Conservation (phyloP, 2,888 invertebrate genomes). For the Chorisops tibialis region DNA sequence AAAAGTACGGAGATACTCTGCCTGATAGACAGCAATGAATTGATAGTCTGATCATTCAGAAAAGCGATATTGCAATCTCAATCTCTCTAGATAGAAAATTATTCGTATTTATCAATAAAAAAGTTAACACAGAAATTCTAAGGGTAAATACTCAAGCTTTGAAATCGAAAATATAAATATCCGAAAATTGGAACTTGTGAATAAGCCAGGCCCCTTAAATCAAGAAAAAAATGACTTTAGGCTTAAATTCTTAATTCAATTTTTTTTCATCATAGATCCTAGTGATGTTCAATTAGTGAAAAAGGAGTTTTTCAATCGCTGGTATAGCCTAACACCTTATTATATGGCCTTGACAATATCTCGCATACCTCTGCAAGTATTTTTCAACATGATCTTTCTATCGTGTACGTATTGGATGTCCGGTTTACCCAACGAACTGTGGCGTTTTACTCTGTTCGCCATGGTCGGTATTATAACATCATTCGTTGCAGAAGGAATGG, state of each 20-base stretch:
- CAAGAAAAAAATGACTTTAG: background rate
- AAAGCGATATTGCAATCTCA: no score
- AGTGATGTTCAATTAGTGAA: conserved; percentile 66
- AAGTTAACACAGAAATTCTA: no score
- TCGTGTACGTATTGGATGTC: conserved; percentile 63
- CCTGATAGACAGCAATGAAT: no score
- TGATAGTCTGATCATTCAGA: no score
- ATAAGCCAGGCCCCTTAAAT: background rate
- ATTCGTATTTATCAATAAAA: no score
- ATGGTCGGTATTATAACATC: conserved; percentile 66
- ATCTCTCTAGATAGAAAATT: no score
- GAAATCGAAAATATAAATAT: no score
- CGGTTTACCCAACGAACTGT: conserved; percentile 64
- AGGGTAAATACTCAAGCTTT: no score
- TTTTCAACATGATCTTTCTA: conserved; percentile 60
- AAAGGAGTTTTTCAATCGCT: conserved; percentile 67
- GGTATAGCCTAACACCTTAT: conserved; percentile 65
- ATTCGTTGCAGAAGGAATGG: conserved; percentile 73
- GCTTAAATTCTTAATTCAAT: background rate
- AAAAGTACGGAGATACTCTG: no score
- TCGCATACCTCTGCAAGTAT: conserved; percentile 58
- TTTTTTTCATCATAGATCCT: conserved; percentile 55
- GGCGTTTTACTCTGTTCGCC: conserved; percentile 66
- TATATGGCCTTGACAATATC: conserved; percentile 63
- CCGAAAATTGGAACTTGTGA: no score